Conservation (phyloP, 2,797 vertebrate species). For the Melanitta fusca region DNA sequence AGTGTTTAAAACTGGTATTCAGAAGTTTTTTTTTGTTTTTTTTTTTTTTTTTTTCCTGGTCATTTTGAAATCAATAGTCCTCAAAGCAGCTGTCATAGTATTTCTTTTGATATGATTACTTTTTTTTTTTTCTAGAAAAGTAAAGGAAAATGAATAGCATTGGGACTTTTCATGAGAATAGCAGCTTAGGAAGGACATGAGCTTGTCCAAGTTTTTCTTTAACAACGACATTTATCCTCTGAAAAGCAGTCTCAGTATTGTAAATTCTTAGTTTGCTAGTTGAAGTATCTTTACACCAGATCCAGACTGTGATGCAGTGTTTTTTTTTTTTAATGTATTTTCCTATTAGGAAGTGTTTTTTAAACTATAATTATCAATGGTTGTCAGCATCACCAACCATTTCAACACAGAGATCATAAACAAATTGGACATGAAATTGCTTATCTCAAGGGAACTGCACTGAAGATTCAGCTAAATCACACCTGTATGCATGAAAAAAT, state of each 20-base stretch:
- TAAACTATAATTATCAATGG: background rate
- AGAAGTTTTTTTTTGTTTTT: background rate
- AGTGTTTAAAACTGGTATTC: background rate
- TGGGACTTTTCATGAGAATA: background rate
- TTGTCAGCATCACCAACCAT: background rate
- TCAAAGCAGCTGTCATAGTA: background rate
- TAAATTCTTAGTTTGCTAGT: background rate
- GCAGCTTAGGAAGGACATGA: background rate
- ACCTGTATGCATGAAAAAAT: background rate
- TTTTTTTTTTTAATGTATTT: background rate
- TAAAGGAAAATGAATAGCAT: background rate
- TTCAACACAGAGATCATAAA: background rate
- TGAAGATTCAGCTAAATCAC: background rate
- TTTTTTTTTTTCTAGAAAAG: background rate
- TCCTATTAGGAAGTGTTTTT: background rate
- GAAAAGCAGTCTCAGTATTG: background rate
- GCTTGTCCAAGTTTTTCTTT: background rate
- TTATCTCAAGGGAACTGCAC: background rate
- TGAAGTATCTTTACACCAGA: background rate
- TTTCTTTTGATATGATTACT: background rate
- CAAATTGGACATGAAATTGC: background rate
- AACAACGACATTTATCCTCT: background rate
- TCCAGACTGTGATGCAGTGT: background rate
- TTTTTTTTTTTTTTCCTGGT: background rate
- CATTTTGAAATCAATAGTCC: background rate